Percentiles rank a stretch among this genome's conserved stretches.
phyloP scores from a whole-genome alignment of 1,140 invertebrate species.

The Drosophila chauvacae region DNA sequence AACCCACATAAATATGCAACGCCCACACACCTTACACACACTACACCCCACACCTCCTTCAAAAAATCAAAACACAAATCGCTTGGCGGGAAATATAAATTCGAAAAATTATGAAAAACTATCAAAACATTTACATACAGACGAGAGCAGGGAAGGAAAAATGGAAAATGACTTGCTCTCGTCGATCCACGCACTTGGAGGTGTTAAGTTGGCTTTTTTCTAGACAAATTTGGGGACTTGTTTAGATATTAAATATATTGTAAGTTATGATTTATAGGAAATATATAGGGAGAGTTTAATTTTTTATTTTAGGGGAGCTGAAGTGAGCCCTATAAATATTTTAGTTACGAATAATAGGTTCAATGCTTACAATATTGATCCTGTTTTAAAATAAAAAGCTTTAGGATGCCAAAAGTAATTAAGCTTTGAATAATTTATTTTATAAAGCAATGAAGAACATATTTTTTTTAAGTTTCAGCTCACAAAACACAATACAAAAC shows the following conservation, averaged over 20 bases:
- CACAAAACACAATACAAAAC: background rate
- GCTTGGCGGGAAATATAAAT: conserved; percentile 47
- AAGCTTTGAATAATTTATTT: background rate
- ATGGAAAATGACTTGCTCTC: conserved; percentile 14
- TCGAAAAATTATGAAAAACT: conserved; percentile 78
- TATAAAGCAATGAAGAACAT: background rate
- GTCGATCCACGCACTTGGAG: conserved; percentile 19
- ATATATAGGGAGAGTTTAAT: background rate
- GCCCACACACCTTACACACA: conserved; percentile 30
- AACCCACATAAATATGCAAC: conserved; percentile 70
- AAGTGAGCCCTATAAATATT: background rate
- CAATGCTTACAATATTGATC: background rate
- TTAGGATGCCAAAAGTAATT: background rate
- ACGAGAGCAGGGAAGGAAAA: conserved; percentile 16
- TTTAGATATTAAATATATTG: background rate
- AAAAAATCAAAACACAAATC: conserved; percentile 74
- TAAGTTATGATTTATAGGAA: background rate
- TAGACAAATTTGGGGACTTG: background rate
- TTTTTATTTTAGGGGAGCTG: background rate
- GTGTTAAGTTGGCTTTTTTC: background rate
- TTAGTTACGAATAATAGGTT: background rate
- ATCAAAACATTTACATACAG: conserved; percentile 80
- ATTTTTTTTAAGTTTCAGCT: background rate
- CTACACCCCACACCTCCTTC: conserved; percentile 17
- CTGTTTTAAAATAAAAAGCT: background rate